Evolutionary conservation across 1,140 invertebrate species (phyloP), one percentile per base, ranked within the genome.

Genomic region (Rhyacophila brunnea): DNA sequence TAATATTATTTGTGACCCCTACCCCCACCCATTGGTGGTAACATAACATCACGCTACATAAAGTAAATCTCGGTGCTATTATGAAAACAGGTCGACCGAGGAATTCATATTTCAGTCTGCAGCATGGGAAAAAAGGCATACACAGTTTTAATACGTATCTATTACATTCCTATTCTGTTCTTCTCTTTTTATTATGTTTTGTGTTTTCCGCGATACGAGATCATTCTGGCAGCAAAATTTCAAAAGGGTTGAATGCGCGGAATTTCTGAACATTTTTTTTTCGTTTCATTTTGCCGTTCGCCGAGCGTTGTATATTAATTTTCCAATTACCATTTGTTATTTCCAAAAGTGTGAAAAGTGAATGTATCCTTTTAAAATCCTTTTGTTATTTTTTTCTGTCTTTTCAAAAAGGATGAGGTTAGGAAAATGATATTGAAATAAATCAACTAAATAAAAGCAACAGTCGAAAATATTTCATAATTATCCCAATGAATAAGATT

Each of bases 41-140:
- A 28, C 58, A 60, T 56, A 57, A 20, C 52, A 56, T 56, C 40
- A 51, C 53, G 59, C 47, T 52, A 62, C 59, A 62, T 57, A 62
- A 62, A 62, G 52, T 56, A 51, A 62, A 62, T 57, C 54, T 49
- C 47, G 14, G 23, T 43, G 46, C 53, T 55, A 62, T 62, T 62
- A 56, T 36, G 35, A 38, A 28, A 55, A 42, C 59, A 50, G 38
- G 46, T 62, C 47, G 20, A 51, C 36, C 49, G 45, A 15, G 23
- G 50, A 58, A 62, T 62, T 58, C 60, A 58, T 53, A 62, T 58
- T 52, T 62, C 49, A 52, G 40, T 40, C 28, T 48, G 52, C 48
- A 52, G 49, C 32, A 42, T 32, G 38, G 38, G 15, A 53, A 51
- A 55, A 48, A 36, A 53, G 28, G 44, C 38, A 53, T 17, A 48